These are phyloP conservation scores for Morpho deidamia DNA, from an alignment of 2,888 invertebrate species.

Conservation along the genomic window DNA sequence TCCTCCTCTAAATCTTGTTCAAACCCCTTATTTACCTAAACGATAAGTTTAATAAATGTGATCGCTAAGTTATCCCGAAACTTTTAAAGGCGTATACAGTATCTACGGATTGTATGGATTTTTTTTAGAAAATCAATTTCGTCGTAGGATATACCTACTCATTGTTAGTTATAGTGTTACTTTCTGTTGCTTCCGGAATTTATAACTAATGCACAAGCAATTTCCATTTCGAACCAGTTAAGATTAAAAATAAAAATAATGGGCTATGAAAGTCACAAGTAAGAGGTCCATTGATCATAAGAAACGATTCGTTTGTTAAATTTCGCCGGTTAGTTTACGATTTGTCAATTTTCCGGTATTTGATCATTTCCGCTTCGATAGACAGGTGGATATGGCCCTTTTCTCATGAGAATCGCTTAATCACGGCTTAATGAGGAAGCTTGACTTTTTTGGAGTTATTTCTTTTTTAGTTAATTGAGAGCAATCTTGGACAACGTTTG, in stretches of 20 bases:
- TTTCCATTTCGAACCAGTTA: neutral
- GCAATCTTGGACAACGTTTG: no score
- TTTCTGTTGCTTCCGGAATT: no score
- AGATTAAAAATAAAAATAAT: constrained; percentile 28
- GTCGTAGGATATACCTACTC: no score
- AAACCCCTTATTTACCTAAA: no score
- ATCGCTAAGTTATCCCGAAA: no score
- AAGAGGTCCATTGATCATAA: constrained; percentile 48
- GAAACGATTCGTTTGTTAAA: constrained; percentile 59
- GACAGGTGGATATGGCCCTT: constrained; percentile 61
- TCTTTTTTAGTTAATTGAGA: neutral
- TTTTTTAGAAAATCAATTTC: no score
- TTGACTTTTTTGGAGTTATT: constrained; percentile 9
- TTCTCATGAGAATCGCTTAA: constrained; percentile 70
- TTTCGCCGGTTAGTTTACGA: constrained; percentile 69
- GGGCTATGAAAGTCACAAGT: constrained; percentile 64
- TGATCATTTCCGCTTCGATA: constrained; percentile 68
- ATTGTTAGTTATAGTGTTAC: no score
- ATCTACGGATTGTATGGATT: no score
- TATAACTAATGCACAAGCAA: neutral
- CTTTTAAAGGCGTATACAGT: no score
- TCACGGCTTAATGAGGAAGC: constrained; percentile 55
- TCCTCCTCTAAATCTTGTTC: no score
- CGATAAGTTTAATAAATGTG: no score
- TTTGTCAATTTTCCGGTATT: constrained; percentile 74